phyloP scores from a whole-genome alignment of 2,113 vertebrate species.

The Ancistrus triradiatus region DNA sequence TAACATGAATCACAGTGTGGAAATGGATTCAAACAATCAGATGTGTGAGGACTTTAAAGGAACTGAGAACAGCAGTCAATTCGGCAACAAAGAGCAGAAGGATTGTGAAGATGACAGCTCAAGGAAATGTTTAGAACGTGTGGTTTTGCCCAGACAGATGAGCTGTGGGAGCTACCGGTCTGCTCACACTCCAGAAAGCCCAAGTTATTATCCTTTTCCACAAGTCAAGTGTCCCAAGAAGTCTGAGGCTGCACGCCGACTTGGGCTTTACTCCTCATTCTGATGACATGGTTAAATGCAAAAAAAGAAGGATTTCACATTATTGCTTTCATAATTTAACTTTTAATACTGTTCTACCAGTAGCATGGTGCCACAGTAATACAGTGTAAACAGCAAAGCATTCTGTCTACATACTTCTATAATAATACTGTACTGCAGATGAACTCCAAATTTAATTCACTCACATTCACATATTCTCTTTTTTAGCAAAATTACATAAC shows the following conservation, averaged over 20 bases:
- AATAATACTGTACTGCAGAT: too few relatives aligned
- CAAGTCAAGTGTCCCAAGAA: conserved; percentile 67
- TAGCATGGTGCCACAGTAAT: too few relatives aligned
- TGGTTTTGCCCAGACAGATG: conserved; percentile 49
- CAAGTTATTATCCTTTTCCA: conserved; percentile 70
- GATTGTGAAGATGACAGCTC: neutral
- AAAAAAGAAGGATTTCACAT: conserved; percentile 7
- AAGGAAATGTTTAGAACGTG: conserved; percentile 45
- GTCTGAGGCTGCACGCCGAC: conserved; percentile 71
- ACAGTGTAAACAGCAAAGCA: too few relatives aligned
- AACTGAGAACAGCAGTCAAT: neutral
- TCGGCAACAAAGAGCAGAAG: neutral
- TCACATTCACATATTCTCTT: too few relatives aligned
- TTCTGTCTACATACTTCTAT: too few relatives aligned
- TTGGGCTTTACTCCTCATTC: conserved; percentile 69
- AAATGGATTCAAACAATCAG: conserved; percentile 13
- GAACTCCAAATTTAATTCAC: too few relatives aligned
- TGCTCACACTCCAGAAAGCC: conserved; percentile 35
- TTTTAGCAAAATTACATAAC: too few relatives aligned
- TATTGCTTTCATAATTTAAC: neutral
- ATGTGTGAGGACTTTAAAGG: conserved; percentile 12
- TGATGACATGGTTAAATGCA: conserved; percentile 20
- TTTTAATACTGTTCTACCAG: too few relatives aligned
- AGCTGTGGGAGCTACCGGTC: conserved; percentile 37
- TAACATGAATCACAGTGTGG: neutral